These are phyloP conservation scores for Peromyscus californicus DNA, from an alignment of 2,113 vertebrate species.

Conservation along the genomic window DNA sequence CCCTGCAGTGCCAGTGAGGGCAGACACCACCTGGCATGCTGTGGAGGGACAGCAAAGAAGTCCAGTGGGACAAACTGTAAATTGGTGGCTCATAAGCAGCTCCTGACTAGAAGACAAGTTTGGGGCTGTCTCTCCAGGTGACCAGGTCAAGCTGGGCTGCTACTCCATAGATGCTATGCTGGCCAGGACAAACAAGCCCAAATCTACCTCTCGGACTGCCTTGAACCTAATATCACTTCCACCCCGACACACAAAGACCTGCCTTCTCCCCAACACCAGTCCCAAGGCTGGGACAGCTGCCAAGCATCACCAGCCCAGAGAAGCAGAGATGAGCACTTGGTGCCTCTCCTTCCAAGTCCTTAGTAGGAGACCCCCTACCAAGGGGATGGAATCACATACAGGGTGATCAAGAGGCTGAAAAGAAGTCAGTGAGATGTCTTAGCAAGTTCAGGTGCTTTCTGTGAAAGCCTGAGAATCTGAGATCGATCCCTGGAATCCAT, in stretches of 20 bases:
- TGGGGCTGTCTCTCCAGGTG: background rate
- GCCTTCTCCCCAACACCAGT: background rate
- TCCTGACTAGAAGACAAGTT: background rate
- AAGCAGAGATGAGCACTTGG: rapidly evolving
- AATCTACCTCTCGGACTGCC: rapidly evolving
- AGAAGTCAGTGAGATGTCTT: background rate
- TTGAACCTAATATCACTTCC: too few relatives aligned
- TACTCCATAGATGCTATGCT: too few relatives aligned
- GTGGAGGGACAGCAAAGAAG: background rate
- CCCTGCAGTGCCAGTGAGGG: background rate
- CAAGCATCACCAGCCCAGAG: background rate
- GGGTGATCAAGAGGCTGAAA: background rate
- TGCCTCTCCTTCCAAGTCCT: background rate
- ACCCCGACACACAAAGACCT: background rate
- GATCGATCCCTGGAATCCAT: background rate
- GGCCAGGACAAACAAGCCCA: background rate
- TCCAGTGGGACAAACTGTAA: background rate
- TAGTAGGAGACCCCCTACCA: background rate
- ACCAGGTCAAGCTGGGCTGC: rapidly evolving
- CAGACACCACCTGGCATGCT: background rate
- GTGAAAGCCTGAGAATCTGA: too few relatives aligned
- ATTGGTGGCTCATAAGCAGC: too few relatives aligned
- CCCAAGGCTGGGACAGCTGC: background rate
- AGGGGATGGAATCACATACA: background rate
- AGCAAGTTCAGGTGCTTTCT: background rate